Evolutionary conservation across 2,888 invertebrate species (phyloP).

Genomic region (Cantharis rufa): DNA sequence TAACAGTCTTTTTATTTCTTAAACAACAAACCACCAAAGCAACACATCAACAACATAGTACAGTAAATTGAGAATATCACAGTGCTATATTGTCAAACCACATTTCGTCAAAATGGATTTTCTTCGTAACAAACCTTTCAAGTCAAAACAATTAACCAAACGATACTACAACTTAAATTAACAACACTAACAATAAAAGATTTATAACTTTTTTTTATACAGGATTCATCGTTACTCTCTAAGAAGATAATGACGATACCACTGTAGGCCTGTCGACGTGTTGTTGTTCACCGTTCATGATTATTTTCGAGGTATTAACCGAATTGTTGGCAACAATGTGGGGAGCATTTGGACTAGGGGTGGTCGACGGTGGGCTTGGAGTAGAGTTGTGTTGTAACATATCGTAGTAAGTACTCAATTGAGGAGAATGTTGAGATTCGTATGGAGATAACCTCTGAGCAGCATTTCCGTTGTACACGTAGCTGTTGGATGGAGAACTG

Average conservation of each 20-base stretch:
- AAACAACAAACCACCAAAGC: neutral
- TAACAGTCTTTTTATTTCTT: neutral
- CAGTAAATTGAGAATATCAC: conserved; percentile 6
- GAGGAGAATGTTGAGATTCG: conserved; percentile 45
- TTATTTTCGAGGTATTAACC: conserved; percentile 43
- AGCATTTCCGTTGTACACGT: conserved; percentile 37
- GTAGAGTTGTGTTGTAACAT: conserved; percentile 33
- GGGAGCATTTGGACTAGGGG: conserved; percentile 47
- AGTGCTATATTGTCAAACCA: conserved; percentile 10
- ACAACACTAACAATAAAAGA: neutral
- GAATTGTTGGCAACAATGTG: conserved; percentile 45
- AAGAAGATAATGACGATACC: conserved; percentile 42
- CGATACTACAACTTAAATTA: neutral
- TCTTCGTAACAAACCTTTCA: too few species aligned
- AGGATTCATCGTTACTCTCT: neutral
- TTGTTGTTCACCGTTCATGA: conserved; percentile 48
- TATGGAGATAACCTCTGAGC: conserved; percentile 49
- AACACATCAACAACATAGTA: neutral
- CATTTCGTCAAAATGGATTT: neutral
- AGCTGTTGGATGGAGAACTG: conserved; percentile 38
- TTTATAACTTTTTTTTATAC: neutral
- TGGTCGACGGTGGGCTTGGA: conserved; percentile 34
- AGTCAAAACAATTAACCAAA: neutral
- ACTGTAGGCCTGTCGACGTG: conserved; percentile 51
- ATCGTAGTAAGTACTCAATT: conserved; percentile 43